A percentile compares a stretch with the other conserved stretches of the same genome.
phyloP scores from a whole-genome alignment of 2,888 invertebrate species.

The Ypsolopha sequella region DNA sequence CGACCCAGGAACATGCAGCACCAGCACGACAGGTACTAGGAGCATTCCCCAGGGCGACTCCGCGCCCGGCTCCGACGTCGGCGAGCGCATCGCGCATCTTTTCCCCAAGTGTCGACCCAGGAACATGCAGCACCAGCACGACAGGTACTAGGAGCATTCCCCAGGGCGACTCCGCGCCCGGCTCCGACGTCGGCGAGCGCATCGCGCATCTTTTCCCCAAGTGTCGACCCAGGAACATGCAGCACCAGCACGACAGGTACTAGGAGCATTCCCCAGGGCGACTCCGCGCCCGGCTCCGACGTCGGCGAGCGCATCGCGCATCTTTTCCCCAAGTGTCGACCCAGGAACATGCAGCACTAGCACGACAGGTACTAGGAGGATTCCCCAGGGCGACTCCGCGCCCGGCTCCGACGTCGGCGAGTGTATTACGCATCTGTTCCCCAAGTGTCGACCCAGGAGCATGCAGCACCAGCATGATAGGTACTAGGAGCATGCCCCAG shows the following conservation, averaged over 20 bases:
- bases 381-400: conserved; percentile 65
- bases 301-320: conserved; percentile 83
- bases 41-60: conserved; percentile 59
- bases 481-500: too few species aligned
- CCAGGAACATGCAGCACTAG: conserved; percentile 69
- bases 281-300: conserved; percentile 67
- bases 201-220: conserved; percentile 89
- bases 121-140: conserved; percentile 66
- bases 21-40: conserved; percentile 40
- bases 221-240: conserved; percentile 80
- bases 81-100: conserved; percentile 85
- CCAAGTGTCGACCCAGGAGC: conserved; percentile 85
- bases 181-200: too few species aligned
- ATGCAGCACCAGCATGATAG: conserved; percentile 62
- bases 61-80: conserved; percentile 67
- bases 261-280: conserved; percentile 37
- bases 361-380: conserved; percentile 33
- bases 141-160: conserved; percentile 23
- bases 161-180: too few species aligned
- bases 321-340: conserved; percentile 90
- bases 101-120: conserved; percentile 89
- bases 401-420: conserved; percentile 73
- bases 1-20: conserved; percentile 75
- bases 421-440: conserved; percentile 87
- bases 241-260: conserved; percentile 54